Percentiles rank a stretch among this genome's conserved stretches.
Evolutionary conservation across 2,113 vertebrate species (phyloP).

Genomic region (Platichthys flesus): DNA sequence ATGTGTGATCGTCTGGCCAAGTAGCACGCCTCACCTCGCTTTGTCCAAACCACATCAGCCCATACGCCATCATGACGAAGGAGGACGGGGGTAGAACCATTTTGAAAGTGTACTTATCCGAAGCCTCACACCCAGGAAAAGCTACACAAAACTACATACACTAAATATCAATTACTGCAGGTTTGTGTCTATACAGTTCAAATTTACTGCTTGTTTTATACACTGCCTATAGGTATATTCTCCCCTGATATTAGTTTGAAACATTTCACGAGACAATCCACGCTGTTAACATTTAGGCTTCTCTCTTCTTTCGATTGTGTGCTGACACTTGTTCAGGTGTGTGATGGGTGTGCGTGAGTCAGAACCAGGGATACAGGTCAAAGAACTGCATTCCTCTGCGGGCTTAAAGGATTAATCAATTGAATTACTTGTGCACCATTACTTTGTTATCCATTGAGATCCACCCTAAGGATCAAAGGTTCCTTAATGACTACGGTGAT

Average conservation of each 20-base stretch:
- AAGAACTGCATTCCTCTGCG: constrained; percentile 53
- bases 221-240: not conserved
- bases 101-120: not conserved
- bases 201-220: too few species aligned
- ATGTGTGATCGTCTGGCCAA: constrained; percentile 44
- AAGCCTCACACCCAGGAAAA: not conserved
- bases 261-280: not conserved
- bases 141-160: not conserved
- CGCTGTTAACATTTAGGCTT: not conserved
- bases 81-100: not conserved
- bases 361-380: constrained; percentile 32
- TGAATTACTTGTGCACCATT: constrained; percentile 36
- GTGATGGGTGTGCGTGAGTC: constrained; percentile 33
- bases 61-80: constrained; percentile 2
- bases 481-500: constrained; percentile 55
- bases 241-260: not conserved
- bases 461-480: constrained; percentile 72
- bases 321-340: not conserved
- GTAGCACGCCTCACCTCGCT: constrained; percentile 44
- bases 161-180: too few species aligned
- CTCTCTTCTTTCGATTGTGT: not conserved
- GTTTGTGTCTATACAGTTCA: not conserved
- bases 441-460: constrained; percentile 54
- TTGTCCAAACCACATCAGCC: constrained; percentile 32
- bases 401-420: constrained; percentile 66